phyloP scores from a whole-genome alignment of 2,888 invertebrate species.

The Mesochorus sp. region DNA sequence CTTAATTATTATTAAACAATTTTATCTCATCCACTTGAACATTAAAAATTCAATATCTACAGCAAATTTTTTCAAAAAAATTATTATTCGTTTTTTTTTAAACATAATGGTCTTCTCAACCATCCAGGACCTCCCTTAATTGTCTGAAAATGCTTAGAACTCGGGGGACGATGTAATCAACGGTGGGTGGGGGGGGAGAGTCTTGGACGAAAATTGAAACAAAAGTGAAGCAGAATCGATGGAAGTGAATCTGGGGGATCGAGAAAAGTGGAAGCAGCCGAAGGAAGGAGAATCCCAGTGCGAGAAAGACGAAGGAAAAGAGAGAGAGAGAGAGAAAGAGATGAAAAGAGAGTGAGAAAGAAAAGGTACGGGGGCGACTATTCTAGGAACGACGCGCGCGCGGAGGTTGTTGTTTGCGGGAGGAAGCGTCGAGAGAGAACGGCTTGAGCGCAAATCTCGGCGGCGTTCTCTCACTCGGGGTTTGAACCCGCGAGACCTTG shows the following conservation, averaged over 20 bases:
- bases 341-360: constrained; percentile 26
- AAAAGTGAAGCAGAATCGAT: not conserved
- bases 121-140: too few relatives aligned
- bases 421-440: constrained; percentile 68
- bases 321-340: constrained; percentile 4
- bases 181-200: not conserved
- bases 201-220: constrained; percentile 11
- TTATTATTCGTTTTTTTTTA: too few relatives aligned
- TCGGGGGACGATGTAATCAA: not conserved
- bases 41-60: too few relatives aligned
- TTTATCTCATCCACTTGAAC: too few relatives aligned
- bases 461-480: constrained; percentile 70
- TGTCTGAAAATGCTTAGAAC: too few relatives aligned
- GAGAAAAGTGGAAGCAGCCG: constrained; percentile 34
- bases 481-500: constrained; percentile 81
- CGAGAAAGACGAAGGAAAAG: constrained; percentile 9
- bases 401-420: constrained; percentile 72
- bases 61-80: too few relatives aligned
- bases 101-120: too few relatives aligned
- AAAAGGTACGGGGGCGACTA: constrained; percentile 68
- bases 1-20: too few relatives aligned
- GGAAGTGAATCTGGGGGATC: not conserved
- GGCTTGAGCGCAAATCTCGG: constrained; percentile 59
- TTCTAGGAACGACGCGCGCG: constrained; percentile 75
- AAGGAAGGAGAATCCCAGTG: constrained; percentile 3